phyloP scores from a whole-genome alignment of 2,888 invertebrate species.

The Crepidodera aurea region DNA sequence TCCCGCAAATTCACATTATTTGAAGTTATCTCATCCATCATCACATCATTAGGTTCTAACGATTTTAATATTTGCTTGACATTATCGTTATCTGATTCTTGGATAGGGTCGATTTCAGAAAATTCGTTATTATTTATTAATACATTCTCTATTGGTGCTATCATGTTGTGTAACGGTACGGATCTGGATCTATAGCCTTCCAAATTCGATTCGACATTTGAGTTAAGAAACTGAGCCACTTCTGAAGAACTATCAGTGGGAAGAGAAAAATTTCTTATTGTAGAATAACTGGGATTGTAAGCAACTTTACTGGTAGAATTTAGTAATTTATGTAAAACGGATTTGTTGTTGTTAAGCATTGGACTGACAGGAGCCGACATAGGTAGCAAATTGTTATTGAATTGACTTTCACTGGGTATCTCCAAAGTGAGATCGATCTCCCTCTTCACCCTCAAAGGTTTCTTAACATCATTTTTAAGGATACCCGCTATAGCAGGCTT shows the following conservation, averaged over 20 bases:
- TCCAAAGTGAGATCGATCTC: slow-evolving; percentile 54
- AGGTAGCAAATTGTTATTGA: slow-evolving; percentile 61
- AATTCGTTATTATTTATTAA: slow-evolving; percentile 63
- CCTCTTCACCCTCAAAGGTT: slow-evolving; percentile 52
- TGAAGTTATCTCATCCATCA: slow-evolving; percentile 46
- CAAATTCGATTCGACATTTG: slow-evolving; percentile 60
- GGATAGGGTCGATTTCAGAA: slow-evolving; percentile 73
- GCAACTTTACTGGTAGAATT: slow-evolving; percentile 63
- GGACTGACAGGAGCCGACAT: slow-evolving; percentile 78
- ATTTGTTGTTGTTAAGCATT: slow-evolving; percentile 53
- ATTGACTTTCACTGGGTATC: slow-evolving; percentile 41
- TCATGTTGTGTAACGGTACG: slow-evolving; percentile 66
- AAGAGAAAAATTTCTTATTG: slow-evolving; percentile 30
- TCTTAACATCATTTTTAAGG: slow-evolving; percentile 39
- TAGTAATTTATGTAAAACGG: slow-evolving; percentile 62
- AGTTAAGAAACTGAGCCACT: slow-evolving; percentile 70
- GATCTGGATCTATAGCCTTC: slow-evolving; percentile 74
- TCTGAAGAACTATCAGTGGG: slow-evolving; percentile 62
- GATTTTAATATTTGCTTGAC: slow-evolving; percentile 73
- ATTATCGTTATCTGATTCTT: slow-evolving; percentile 69
- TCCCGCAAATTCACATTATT: slow-evolving; percentile 46
- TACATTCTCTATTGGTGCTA: slow-evolving; percentile 27
- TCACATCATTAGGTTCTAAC: slow-evolving; percentile 60
- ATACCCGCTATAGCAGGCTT: slow-evolving; percentile 65
- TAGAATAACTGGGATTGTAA: slow-evolving; percentile 62